These are phyloP conservation scores for Nycticebus coucang DNA, from an alignment of 2,113 vertebrate genomes.

Conservation along the genomic window DNA sequence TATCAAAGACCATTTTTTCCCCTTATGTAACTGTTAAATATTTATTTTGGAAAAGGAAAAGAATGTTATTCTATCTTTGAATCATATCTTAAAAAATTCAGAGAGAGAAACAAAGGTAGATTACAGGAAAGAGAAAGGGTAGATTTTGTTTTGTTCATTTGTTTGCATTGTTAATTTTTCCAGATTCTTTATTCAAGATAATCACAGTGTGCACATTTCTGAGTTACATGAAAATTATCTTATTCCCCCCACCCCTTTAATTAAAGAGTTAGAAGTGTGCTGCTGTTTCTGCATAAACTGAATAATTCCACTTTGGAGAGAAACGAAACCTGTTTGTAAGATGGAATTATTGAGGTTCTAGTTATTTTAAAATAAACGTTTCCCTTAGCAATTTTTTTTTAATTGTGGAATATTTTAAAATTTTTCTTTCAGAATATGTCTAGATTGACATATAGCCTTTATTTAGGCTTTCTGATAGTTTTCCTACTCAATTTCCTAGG, in stretches of 20 bases:
- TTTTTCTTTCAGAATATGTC: constrained; percentile 48
- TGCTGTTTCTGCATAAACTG: background rate
- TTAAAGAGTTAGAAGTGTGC: constrained; percentile 49
- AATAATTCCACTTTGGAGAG: constrained; percentile 26
- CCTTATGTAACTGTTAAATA: constrained; percentile 19
- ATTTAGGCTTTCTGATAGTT: constrained; percentile 43
- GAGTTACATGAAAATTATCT: constrained; percentile 33
- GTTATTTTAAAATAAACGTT: constrained; percentile 55
- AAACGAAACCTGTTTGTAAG: constrained; percentile 67
- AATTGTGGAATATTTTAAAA: background rate
- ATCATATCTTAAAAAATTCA: constrained; percentile 25
- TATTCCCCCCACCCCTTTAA: background rate
- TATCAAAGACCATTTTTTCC: background rate
- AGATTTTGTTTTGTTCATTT: constrained; percentile 14
- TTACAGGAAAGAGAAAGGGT: background rate
- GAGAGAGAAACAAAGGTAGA: background rate
- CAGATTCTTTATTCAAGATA: constrained; percentile 11
- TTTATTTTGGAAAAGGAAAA: constrained; percentile 62
- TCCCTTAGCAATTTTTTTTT: constrained; percentile 39
- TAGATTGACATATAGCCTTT: constrained; percentile 31
- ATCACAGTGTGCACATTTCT: constrained; percentile 11
- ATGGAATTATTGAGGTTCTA: constrained; percentile 60
- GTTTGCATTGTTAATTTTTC: background rate
- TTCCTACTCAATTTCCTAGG: constrained; percentile 44
- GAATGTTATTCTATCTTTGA: constrained; percentile 43